phyloP scores from a whole-genome alignment of 2,113 vertebrate genomes.

The Centropus unirufus region DNA sequence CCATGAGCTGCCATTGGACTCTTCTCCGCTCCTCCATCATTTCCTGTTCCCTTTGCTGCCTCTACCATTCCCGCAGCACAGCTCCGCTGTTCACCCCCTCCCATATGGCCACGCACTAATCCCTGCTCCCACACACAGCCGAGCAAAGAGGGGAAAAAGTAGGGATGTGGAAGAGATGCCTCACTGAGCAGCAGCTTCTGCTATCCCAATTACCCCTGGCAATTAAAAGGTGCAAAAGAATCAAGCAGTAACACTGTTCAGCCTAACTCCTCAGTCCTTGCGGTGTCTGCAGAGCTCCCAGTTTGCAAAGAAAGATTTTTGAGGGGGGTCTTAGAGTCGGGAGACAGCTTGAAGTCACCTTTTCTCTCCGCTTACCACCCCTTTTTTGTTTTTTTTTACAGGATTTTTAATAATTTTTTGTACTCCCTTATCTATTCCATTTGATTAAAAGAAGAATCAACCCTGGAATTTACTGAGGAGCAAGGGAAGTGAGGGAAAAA shows the following conservation, averaged over 20 bases:
- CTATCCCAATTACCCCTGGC: not conserved
- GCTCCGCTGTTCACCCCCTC: constrained; percentile 5
- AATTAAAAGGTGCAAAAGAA: constrained; percentile 15
- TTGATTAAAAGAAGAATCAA: not conserved
- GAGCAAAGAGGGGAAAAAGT: not conserved
- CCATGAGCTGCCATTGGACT: not conserved
- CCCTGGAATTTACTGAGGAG: not conserved
- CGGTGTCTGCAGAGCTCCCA: not conserved
- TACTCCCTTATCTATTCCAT: not conserved
- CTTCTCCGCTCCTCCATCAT: constrained; percentile 26
- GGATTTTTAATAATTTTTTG: not conserved
- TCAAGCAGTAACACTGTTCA: no score
- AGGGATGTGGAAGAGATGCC: not conserved
- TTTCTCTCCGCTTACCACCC: not conserved
- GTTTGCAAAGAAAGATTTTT: not conserved
- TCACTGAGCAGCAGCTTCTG: not conserved
- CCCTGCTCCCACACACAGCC: not conserved
- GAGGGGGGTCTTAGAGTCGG: not conserved
- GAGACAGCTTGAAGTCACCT: not conserved
- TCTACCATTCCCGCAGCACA: not conserved
- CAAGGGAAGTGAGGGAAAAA: not conserved
- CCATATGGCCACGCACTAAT: constrained; percentile 9
- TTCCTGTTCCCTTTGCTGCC: constrained; percentile 1
- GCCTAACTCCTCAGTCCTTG: not conserved
- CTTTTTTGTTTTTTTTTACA: not conserved